These are phyloP conservation scores for Actinia tenebrosa DNA, from an alignment of 64 coral and sea anemone species.

Conservation along the genomic window DNA sequence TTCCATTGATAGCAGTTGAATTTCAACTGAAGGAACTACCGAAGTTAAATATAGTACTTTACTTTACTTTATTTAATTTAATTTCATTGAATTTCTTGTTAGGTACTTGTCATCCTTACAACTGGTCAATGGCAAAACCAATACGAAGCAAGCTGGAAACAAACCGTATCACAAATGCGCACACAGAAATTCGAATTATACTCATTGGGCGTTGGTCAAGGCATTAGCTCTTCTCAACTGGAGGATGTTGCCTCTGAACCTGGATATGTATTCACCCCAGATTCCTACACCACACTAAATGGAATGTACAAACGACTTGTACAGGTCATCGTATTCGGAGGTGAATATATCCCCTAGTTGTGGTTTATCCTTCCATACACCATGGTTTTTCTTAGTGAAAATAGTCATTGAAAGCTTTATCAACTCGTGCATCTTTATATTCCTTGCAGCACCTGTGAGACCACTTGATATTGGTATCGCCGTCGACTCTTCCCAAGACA, in stretches of 20 bases:
- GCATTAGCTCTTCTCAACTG: constrained; percentile 11
- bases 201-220: constrained; percentile 25
- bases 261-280: constrained; percentile 29
- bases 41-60: too few species aligned
- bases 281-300: constrained; percentile 32
- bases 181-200: constrained; percentile 23
- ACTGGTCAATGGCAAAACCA: constrained; percentile 34
- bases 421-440: background rate
- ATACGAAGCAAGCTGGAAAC: background rate
- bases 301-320: constrained; percentile 5
- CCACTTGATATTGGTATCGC: constrained; percentile 44
- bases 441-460: constrained; percentile 18
- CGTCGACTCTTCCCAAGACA: constrained; percentile 42
- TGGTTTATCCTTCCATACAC: too few species aligned
- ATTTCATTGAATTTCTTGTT: too few species aligned
- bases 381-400: too few species aligned
- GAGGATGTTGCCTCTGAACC: constrained; percentile 18
- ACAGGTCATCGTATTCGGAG: constrained; percentile 28
- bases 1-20: too few species aligned
- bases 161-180: background rate
- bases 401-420: background rate
- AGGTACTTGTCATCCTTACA: constrained; percentile 43
- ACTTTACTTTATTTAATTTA: too few species aligned
- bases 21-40: too few species aligned
- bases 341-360: background rate